Base-by-base conservation (phyloP, 2,797 vertebrate species). In the Myotis myotis region DNA sequence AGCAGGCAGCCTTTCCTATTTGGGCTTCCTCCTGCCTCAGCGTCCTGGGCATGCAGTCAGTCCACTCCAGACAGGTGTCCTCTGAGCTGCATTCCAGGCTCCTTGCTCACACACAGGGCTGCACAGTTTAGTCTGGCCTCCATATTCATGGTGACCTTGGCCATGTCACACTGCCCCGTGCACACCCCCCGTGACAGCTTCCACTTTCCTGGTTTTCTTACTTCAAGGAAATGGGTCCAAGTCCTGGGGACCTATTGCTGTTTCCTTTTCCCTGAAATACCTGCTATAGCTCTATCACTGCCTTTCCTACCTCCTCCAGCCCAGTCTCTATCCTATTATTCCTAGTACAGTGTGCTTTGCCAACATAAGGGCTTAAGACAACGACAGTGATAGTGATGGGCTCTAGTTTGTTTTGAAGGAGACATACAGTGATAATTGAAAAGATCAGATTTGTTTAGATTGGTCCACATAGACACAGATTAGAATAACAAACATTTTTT, bases 381-480 rank as follows among this genome's bases (percentile, higher is more conserved):
- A 1, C 0, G 12, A 17, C 23, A 36, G 57, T 5, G 20, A 55
- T 25, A 38, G 15, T 41, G 22, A 62, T 57, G 16, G 49, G 11
- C 30, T 83, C 36, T 17, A 12, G 23, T 55, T 86, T 71, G 75
- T 80, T 86, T 82, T 53, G 33, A 38, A 84, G 91, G 17, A 93
- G 89, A 78, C 38, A 15, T 64, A 74, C 47, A 23, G 10, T 71
- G 75, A 68, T 49, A 10, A 33, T 60, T 51, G 79, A 68, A 85
- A 79, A 71, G 55, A 79, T 36, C 55, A 80, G 23, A 49, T 75
- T 87, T 91, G 12, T 78, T 95, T 95, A 80, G 62, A 47, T 57
- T 44, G 49, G 75, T 22, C 71, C 38, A 62, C 55, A 71, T 16
- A 75, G 44, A 89, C 44, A 53, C 36, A 87, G 60, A 72, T 88